A percentile compares a stretch with the other conserved stretches of the same genome.
Evolutionary conservation across 2,888 invertebrate genomes (phyloP).

Genomic region (Hypena proboscidalis): DNA sequence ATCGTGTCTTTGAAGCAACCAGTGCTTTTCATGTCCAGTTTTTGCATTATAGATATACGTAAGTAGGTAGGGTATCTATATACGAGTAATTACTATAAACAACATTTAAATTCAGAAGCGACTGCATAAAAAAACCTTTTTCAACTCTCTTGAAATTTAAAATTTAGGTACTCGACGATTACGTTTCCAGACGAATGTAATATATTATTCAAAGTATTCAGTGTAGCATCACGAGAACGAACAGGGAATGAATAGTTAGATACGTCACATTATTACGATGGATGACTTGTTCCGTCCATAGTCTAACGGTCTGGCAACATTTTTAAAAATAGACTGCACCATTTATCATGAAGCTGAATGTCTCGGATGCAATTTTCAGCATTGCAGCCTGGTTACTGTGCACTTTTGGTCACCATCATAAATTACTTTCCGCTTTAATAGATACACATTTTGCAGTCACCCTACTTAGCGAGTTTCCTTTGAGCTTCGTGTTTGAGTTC

Average conservation of each 20-base stretch:
- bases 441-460: conserved; percentile 7
- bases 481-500: neutral
- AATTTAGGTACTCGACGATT: neutral
- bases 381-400: conserved; percentile 39
- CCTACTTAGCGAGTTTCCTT: neutral
- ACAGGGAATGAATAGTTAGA: conserved; percentile 30
- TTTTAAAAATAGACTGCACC: conserved; percentile 44
- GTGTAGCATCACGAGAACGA: conserved; percentile 2
- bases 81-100: no score
- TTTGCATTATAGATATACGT: no score
- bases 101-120: no score
- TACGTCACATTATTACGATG: conserved; percentile 43
- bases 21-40: no score
- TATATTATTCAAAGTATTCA: conserved; percentile 7
- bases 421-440: conserved; percentile 26
- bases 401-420: conserved; percentile 40
- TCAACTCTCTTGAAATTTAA: no score
- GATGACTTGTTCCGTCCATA: conserved; percentile 38
- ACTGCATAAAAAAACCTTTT: no score
- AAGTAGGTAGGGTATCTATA: no score
- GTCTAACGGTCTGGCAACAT: conserved; percentile 37
- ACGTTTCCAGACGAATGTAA: neutral
- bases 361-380: conserved; percentile 49
- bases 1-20: no score
- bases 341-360: conserved; percentile 45